Evolutionary conservation across 2,888 invertebrate species (phyloP).

Genomic region (Chrysolina haemoptera): DNA sequence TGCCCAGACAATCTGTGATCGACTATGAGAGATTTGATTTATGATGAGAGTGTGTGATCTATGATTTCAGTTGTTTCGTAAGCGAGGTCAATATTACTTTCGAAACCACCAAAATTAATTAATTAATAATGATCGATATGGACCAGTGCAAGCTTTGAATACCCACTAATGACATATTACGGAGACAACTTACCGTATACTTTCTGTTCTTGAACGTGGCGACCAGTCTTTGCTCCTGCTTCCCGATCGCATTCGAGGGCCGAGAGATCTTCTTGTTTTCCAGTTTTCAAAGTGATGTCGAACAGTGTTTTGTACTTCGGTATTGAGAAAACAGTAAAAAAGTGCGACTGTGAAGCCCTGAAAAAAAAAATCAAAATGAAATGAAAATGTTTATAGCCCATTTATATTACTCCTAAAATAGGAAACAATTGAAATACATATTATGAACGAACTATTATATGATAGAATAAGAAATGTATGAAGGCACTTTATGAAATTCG

Average conservation of each 20-base stretch:
- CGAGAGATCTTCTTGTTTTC: slow-evolving; percentile 79
- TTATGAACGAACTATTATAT: too few species aligned
- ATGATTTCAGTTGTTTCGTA: too few species aligned
- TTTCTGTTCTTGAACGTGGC: slow-evolving; percentile 84
- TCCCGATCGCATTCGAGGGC: slow-evolving; percentile 77
- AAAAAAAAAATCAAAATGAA: slow-evolving; percentile 55
- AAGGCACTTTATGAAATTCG: too few species aligned
- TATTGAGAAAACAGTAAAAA: slow-evolving; percentile 94
- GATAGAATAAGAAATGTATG: too few species aligned
- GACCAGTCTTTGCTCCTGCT: slow-evolving; percentile 88
- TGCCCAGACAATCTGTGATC: too few species aligned
- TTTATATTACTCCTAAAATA: too few species aligned
- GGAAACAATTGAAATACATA: too few species aligned
- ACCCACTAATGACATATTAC: not conserved
- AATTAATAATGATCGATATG: too few species aligned
- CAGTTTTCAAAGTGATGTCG: slow-evolving; percentile 87
- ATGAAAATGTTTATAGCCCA: too few species aligned
- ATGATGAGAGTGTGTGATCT: too few species aligned
- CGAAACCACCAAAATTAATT: not conserved
- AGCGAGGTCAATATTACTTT: not conserved
- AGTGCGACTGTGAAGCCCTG: slow-evolving; percentile 92
- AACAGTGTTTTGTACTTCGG: slow-evolving; percentile 89
- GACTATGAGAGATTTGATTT: too few species aligned
- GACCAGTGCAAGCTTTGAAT: not conserved
- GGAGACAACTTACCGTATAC: slow-evolving; percentile 78